These are phyloP conservation scores for Eucriotettix oculatus DNA, from an alignment of 2,888 invertebrate genomes.

Conservation along the genomic window DNA sequence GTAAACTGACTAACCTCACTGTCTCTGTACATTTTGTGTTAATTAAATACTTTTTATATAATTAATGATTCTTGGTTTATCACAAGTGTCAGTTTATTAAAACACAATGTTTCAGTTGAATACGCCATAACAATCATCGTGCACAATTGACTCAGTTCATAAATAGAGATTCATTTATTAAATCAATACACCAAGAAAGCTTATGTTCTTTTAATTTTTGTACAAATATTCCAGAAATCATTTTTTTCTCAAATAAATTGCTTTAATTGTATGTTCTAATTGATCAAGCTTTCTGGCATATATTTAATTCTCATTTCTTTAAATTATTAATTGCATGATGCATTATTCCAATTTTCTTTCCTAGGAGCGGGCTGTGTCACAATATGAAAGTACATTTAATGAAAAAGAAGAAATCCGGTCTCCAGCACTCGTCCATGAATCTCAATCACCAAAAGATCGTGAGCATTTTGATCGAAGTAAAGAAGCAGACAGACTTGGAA, in stretches of 20 bases:
- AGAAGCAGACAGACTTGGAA: not conserved
- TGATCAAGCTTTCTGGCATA: no score
- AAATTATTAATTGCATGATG: not conserved
- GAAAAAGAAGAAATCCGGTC: constrained; percentile 6
- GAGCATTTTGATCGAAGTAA: not conserved
- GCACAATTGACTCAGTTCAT: no score
- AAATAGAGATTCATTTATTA: no score
- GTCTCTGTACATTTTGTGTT: no score
- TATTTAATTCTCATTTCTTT: not conserved
- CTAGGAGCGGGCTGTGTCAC: constrained; percentile 8
- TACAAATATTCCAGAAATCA: not conserved
- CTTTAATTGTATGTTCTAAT: not conserved
- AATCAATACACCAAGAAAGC: no score
- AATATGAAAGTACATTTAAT: constrained; percentile 5
- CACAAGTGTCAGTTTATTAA: no score
- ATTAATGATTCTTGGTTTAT: no score
- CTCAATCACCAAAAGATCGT: constrained; percentile 1
- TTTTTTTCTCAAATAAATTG: not conserved
- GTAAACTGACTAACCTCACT: no score
- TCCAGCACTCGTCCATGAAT: constrained; percentile 2
- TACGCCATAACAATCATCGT: no score
- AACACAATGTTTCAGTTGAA: no score
- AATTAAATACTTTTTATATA: no score
- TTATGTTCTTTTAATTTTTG: not conserved
- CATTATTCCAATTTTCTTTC: not conserved